Evolutionary conservation across 2,888 invertebrate species (phyloP), one percentile per base, ranked within the genome.

Genomic region (Sinhomidia bicolor): DNA sequence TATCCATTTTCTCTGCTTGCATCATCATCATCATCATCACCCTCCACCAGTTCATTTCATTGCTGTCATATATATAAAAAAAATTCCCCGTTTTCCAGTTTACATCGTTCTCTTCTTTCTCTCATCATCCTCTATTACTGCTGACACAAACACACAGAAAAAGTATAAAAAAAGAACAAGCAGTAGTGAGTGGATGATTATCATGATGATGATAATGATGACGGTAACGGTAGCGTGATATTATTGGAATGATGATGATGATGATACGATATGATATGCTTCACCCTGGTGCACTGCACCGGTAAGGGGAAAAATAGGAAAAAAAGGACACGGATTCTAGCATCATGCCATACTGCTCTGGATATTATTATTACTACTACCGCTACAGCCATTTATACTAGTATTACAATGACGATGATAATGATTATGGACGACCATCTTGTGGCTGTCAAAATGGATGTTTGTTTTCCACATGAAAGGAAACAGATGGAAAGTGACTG

Each of bases 381-480:
- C 7, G 12, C 20, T 60, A 60, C 26, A 3, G n/a, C 10, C 12
- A 32, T 23, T 62, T 12, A 6, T n/a, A 62, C 62, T 62, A 20
- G 17, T 5, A 20, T 4, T 23, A 68, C 68, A 32, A 68, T 32
- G 68, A 10, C 68, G 32, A 32, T 68, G 20, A 60, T 26, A 23
- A 60, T 26, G 47, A 47, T 47, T 47, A 47, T 47, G 47, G 47
- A 71, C n/a, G 36, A 17, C 23, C 71, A 71, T 76, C 29, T 44
- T 76, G 76, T 51, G 76, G 76, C 76, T 76, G 51, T 76, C 76
- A 76, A 7, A 51, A 76, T 71, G 41, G 29, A 47, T 12, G 47
- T 47, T 47, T 32, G 29, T 71, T 71, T 71, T n/a, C 71, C 44
- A 20, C 17, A 71, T 20, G 71, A 29, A 14, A 68, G 36, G 44